Percentiles rank a stretch among this genome's conserved stretches.
Evolutionary conservation across 2,888 invertebrate genomes (phyloP).

Genomic region (Cotesia congregata): DNA sequence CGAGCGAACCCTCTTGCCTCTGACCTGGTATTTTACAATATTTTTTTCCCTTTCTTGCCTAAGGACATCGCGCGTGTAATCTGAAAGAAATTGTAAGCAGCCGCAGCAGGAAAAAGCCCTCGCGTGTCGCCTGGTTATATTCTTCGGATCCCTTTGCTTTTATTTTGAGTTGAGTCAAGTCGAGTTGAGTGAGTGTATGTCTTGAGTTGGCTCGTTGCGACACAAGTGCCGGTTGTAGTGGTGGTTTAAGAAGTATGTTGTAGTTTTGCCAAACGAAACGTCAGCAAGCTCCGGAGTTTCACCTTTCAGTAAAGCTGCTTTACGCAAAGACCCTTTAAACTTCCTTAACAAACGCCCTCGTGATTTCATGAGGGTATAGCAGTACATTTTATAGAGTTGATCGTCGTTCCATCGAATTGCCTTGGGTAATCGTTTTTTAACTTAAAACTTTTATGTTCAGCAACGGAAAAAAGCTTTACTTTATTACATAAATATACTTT

Average conservation of each 20-base stretch:
- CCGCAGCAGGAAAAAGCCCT: constrained; percentile 24
- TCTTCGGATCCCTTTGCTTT: constrained; percentile 12
- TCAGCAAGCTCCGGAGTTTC: constrained; percentile 31
- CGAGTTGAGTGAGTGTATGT: neutral
- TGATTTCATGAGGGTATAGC: constrained; percentile 33
- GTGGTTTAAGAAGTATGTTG: constrained; percentile 9
- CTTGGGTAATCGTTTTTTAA: constrained; percentile 22
- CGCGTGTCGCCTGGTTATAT: constrained; percentile 23
- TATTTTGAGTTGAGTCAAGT: too few relatives aligned
- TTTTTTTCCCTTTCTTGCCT: constrained; percentile 14
- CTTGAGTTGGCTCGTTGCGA: neutral
- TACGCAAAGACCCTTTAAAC: constrained; percentile 35
- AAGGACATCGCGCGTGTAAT: constrained; percentile 29
- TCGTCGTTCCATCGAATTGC: constrained; percentile 23
- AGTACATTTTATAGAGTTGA: constrained; percentile 29
- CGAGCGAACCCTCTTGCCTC: constrained; percentile 12
- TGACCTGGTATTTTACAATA: neutral
- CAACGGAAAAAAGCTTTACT: neutral
- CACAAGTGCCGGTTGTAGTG: neutral
- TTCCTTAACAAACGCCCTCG: constrained; percentile 36
- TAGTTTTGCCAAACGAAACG: constrained; percentile 4
- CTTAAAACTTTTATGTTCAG: neutral
- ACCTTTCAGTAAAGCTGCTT: constrained; percentile 42
- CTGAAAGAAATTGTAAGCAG: constrained; percentile 28
- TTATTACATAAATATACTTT: neutral